Evolutionary conservation across 2,797 vertebrate species (phyloP).

Genomic region (Nyctibius grandis): DNA sequence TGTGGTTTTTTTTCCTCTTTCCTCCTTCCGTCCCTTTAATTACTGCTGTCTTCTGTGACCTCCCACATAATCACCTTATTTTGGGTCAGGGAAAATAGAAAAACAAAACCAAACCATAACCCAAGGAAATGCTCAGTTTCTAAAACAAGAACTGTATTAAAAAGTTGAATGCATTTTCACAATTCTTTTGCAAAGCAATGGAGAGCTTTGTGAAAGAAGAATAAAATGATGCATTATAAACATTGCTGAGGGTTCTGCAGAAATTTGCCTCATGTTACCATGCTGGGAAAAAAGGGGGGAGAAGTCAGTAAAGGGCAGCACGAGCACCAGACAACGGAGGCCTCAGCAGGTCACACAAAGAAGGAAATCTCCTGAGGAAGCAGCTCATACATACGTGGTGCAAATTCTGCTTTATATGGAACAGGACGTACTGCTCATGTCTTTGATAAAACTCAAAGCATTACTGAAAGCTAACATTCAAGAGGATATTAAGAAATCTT

Average conservation of each 20-base stretch:
- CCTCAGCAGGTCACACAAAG: not conserved
- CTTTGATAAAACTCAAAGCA: not conserved
- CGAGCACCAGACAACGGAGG: not conserved
- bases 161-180: not conserved
- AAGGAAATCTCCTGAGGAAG: not conserved
- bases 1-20: not conserved
- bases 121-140: not conserved
- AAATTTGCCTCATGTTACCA: not conserved
- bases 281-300: fast-evolving
- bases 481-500: not conserved
- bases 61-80: not conserved
- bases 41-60: not conserved
- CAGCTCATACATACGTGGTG: fast-evolving
- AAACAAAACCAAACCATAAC: not conserved
- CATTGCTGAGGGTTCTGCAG: not conserved
- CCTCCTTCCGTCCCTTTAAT: too few relatives aligned
- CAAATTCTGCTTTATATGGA: not conserved
- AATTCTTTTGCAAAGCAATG: not conserved
- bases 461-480: not conserved
- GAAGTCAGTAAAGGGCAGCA: not conserved
- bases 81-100: not conserved
- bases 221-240: not conserved
- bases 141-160: not conserved
- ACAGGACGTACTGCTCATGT: not conserved
- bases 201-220: not conserved